A percentile compares a stretch with the other conserved stretches of the same genome.
phyloP scores from a whole-genome alignment of 2,113 vertebrate genomes.

The Chaenogobius annularis region DNA sequence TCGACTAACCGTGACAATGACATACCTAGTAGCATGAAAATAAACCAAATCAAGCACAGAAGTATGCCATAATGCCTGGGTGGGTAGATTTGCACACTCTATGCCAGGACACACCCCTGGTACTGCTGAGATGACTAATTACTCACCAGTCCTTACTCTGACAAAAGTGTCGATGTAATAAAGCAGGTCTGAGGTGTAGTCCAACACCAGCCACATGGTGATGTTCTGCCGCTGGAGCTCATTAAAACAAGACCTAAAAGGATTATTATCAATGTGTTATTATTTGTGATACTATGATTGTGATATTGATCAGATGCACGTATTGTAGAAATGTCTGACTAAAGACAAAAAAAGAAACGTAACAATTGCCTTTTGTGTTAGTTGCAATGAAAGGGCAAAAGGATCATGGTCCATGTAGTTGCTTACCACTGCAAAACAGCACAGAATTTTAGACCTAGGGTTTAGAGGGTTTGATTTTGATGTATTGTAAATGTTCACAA shows the following conservation, averaged over 20 bases:
- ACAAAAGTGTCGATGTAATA: conserved; percentile 83
- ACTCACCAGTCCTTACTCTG: conserved; percentile 88
- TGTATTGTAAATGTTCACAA: no score
- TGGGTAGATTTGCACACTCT: background rate
- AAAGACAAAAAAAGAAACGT: background rate
- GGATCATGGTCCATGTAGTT: background rate
- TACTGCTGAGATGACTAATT: no score
- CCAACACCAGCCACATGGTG: conserved; percentile 84
- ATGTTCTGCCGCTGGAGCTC: conserved; percentile 82
- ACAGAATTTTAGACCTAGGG: no score
- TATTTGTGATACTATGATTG: no score
- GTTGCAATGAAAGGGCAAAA: background rate
- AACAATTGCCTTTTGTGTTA: background rate
- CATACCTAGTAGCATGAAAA: no score
- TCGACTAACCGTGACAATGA: no score
- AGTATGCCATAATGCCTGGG: no score
- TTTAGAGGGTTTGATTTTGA: no score
- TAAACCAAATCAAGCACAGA: no score
- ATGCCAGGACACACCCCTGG: background rate
- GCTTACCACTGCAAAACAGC: no score
- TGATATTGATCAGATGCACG: background rate
- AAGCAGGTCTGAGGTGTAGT: conserved; percentile 84
- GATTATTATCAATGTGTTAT: background rate
- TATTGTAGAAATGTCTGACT: background rate
- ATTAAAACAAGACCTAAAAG: conserved; percentile 88